Base-by-base conservation (phyloP, 2,888 invertebrate species). In the Cepaea hortensis region DNA sequence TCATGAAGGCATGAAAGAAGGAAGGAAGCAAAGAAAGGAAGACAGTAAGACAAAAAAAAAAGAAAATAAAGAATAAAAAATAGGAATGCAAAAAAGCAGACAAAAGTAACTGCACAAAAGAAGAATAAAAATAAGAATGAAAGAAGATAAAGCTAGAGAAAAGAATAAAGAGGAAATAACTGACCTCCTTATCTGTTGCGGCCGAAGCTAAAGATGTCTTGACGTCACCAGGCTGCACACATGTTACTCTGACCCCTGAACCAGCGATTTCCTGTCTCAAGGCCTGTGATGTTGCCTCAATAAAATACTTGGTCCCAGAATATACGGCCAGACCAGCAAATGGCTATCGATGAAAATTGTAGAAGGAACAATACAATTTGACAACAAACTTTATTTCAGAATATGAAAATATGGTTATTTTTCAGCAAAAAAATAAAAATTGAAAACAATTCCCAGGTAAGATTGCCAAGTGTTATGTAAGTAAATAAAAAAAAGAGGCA, bases 141-240 rank as follows among this genome's bases (percentile, higher is more conserved):
- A 55, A 55, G 0, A 55, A 55, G 2, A 55, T 11, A 55, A 55
- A 55, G 2, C 6, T 1, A 55, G 6, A 55, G 55, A 55, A 9
- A 55, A 55, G 11, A 55, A 55, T 55, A 55, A 55, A 55, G 2
- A 55, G 6, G 55, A 6, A 50, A 73, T 23, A 11, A 50, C 83
- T 76, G 88, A 94, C 95, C 92, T 95, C 94, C 85, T 87, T 87
- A 87, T 95, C 94, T 11, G 94, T 94, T 48, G 93, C 92, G 68
- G 91, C 91, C 11, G 86, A 77, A 2, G 93, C 87, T 9, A 95
- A 91, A 83, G 94, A 92, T 18, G 95, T 95, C 61, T 91, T 90
- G 2, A 95, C 95, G 90, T 95, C 94, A 13, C 95, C 95, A 5
- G 95, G 95, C 88, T 95, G 95, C 81, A 95, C 92, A 90, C 94